A percentile compares a stretch with the other conserved stretches of the same genome.
Conservation (phyloP, 2,888 invertebrate genomes). For the Antheraea yamamai region DNA sequence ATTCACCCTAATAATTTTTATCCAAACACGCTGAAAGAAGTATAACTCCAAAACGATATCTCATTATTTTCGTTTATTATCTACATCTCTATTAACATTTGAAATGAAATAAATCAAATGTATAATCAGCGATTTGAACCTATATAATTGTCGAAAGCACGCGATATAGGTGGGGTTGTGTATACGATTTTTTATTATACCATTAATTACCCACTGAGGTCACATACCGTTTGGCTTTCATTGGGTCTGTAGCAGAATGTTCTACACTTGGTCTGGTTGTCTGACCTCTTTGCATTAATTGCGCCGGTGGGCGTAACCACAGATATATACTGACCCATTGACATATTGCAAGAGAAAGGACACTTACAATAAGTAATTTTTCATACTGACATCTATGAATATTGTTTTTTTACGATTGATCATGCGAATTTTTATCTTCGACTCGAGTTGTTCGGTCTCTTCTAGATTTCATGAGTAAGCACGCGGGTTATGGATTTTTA, state of each 20-base stretch:
- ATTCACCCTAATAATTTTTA: too few species aligned
- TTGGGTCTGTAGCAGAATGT: constrained; percentile 14
- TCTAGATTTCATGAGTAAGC: too few species aligned
- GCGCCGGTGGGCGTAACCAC: constrained; percentile 29
- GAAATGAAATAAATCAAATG: neutral
- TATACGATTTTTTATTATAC: constrained; percentile 18
- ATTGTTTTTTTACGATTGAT: constrained; percentile 3
- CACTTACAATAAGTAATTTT: constrained; percentile 14
- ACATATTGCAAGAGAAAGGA: constrained; percentile 28
- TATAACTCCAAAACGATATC: too few species aligned
- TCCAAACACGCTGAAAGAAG: too few species aligned
- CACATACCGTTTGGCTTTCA: constrained; percentile 17
- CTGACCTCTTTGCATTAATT: constrained; percentile 34
- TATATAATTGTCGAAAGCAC: neutral
- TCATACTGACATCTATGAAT: constrained; percentile 11
- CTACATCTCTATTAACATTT: too few species aligned
- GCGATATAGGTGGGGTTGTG: neutral
- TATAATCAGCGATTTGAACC: neutral
- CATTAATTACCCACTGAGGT: constrained; percentile 21
- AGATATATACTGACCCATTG: constrained; percentile 32
- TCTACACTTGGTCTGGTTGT: constrained; percentile 23
- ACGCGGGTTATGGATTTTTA: too few species aligned
- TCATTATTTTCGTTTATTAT: too few species aligned
- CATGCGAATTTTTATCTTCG: neutral
- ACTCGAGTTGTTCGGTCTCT: neutral